phyloP scores from a whole-genome alignment of 2,113 vertebrate species.

The Oreocharis arfaki region DNA sequence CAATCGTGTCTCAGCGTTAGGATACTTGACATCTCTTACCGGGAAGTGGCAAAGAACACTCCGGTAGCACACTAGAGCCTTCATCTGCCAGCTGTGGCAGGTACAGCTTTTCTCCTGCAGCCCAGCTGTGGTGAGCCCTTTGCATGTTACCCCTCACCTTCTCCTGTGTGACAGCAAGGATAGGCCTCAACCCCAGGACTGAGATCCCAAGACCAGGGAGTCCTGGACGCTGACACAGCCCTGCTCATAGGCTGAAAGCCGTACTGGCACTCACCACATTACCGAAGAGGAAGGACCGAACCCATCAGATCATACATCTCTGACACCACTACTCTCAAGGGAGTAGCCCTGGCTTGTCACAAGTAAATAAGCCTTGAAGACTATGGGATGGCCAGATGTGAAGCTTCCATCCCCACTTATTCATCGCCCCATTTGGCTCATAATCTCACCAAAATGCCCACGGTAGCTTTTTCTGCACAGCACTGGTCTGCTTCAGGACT shows the following conservation, averaged over 20 bases:
- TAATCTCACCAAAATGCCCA: neutral
- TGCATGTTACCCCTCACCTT: neutral
- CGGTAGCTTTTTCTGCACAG: neutral
- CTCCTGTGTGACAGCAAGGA: neutral
- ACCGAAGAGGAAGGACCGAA: neutral
- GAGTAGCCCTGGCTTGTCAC: neutral
- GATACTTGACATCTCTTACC: neutral
- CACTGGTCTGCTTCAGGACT: neutral
- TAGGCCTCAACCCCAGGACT: neutral
- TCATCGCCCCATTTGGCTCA: neutral
- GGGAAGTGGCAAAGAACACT: neutral
- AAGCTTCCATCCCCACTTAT: neutral
- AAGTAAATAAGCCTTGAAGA: neutral
- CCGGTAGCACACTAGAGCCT: neutral
- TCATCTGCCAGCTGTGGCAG: neutral
- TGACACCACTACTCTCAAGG: neutral
- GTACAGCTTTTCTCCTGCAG: neutral
- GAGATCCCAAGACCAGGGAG: neutral
- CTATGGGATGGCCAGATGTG: neutral
- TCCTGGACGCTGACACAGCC: neutral
- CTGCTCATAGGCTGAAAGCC: neutral
- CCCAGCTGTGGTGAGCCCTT: neutral
- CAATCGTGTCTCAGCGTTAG: neutral
- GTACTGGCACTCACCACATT: neutral
- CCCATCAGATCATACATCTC: neutral